phyloP scores from a whole-genome alignment of 2,113 vertebrate species.

The Cyprinodon brontotheroides region DNA sequence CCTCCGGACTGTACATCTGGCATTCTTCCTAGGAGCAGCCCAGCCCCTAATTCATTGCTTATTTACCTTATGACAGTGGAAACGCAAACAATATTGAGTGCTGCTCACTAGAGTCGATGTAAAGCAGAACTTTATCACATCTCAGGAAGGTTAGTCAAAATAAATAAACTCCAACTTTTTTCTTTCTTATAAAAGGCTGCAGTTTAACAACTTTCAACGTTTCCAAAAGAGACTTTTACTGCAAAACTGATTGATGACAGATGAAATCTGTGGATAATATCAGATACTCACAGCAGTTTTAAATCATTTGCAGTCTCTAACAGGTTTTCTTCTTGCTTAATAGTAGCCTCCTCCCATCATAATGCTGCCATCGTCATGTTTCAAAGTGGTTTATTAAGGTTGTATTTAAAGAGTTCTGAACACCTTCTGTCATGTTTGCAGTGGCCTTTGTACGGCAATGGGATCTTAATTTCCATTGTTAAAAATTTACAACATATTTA shows the following conservation, averaged over 20 bases:
- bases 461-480: too few species aligned
- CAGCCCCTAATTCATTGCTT: conserved; percentile 73
- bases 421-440: too few species aligned
- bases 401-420: too few species aligned
- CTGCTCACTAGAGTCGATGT: conserved; percentile 44
- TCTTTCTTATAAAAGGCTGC: not conserved
- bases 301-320: too few species aligned
- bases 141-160: conserved; percentile 25
- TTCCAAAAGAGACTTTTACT: conserved; percentile 26
- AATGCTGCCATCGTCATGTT: not conserved
- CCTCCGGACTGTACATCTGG: conserved; percentile 71
- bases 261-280: conserved; percentile 25
- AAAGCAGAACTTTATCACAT: conserved; percentile 27
- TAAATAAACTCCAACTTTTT: conserved; percentile 24
- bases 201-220: conserved; percentile 44
- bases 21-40: conserved; percentile 65
- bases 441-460: too few species aligned
- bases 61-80: conserved; percentile 73
- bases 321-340: too few species aligned
- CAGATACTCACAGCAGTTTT: too few species aligned
- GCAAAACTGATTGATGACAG: conserved; percentile 14
- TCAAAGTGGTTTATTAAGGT: too few species aligned
- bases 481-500: too few species aligned
- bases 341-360: not conserved
- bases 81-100: conserved; percentile 69